Evolutionary conservation across 2,888 invertebrate species (phyloP).

Genomic region (Drosophila atripex): DNA sequence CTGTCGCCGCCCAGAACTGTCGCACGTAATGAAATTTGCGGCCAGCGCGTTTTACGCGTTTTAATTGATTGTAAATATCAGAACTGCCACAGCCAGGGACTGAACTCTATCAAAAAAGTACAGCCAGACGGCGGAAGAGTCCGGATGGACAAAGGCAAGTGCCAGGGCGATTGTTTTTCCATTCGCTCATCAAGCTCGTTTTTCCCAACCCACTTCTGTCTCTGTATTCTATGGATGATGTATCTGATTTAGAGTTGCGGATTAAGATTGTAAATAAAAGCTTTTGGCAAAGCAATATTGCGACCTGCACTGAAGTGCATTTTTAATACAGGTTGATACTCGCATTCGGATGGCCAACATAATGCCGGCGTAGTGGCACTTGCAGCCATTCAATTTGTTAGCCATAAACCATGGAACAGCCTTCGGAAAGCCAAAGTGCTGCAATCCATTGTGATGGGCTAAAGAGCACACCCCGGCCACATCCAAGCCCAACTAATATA

Average conservation of each 20-base stretch:
- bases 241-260: background rate
- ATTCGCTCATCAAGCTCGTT: background rate
- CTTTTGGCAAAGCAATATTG: background rate
- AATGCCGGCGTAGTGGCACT: slow-evolving; percentile 16
- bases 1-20: slow-evolving; percentile 23
- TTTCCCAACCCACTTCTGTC: slow-evolving; percentile 1
- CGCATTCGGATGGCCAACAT: slow-evolving; percentile 2
- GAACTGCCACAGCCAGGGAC: slow-evolving; percentile 48
- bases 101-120: slow-evolving; percentile 9
- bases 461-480: slow-evolving; percentile 7
- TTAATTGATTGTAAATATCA: slow-evolving; percentile 74
- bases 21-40: slow-evolving; percentile 69
- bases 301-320: background rate
- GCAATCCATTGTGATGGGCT: slow-evolving; percentile 50
- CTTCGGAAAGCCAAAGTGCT: slow-evolving; percentile 37
- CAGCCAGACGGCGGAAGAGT: background rate
- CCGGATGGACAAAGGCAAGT: too few relatives aligned
- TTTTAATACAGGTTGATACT: background rate
- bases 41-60: slow-evolving; percentile 63
- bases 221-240: background rate
- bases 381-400: slow-evolving; percentile 31
- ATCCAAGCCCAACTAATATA: slow-evolving; percentile 26
- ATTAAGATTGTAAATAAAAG: background rate
- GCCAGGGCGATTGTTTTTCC: slow-evolving; percentile 6
- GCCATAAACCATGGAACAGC: slow-evolving; percentile 39